Conservation (phyloP, 2,888 invertebrate species). For the Epiblema foenella region DNA sequence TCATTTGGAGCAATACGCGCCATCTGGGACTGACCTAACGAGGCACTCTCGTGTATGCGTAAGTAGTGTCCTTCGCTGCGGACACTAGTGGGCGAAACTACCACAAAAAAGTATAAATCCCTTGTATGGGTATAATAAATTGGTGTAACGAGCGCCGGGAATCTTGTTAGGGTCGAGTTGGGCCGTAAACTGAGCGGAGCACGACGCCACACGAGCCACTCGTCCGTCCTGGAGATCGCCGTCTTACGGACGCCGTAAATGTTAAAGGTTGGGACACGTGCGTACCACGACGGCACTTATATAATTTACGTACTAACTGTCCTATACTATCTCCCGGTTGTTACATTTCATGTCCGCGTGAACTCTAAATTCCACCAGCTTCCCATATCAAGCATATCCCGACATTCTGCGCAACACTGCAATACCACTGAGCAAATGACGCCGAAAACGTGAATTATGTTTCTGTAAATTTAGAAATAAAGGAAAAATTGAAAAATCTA, state of each 20-base stretch:
- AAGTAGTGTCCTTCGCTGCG: constrained; percentile 45
- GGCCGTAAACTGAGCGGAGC: constrained; percentile 59
- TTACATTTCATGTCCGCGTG: constrained; percentile 50
- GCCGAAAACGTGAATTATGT: constrained; percentile 24
- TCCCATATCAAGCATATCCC: constrained; percentile 3
- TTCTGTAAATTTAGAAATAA: too few relatives aligned
- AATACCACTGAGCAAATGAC: constrained; percentile 24
- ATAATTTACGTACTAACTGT: neutral
- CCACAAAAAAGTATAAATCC: constrained; percentile 71
- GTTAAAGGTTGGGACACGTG: constrained; percentile 49
- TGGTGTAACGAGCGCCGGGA: constrained; percentile 68
- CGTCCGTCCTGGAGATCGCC: constrained; percentile 39
- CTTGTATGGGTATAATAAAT: constrained; percentile 73
- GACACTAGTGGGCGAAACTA: constrained; percentile 56
- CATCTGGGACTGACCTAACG: constrained; percentile 46
- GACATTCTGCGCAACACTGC: constrained; percentile 14
- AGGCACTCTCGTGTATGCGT: constrained; percentile 44
- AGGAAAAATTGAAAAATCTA: too few relatives aligned
- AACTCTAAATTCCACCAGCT: constrained; percentile 13
- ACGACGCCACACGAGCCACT: constrained; percentile 25
- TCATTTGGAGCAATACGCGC: constrained; percentile 27
- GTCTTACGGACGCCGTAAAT: constrained; percentile 42
- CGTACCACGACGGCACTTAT: constrained; percentile 17
- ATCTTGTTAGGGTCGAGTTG: constrained; percentile 68
- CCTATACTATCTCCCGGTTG: constrained; percentile 45